Evolutionary conservation across 2,888 invertebrate genomes (phyloP).

Genomic region (Xestobium rufovillosum): DNA sequence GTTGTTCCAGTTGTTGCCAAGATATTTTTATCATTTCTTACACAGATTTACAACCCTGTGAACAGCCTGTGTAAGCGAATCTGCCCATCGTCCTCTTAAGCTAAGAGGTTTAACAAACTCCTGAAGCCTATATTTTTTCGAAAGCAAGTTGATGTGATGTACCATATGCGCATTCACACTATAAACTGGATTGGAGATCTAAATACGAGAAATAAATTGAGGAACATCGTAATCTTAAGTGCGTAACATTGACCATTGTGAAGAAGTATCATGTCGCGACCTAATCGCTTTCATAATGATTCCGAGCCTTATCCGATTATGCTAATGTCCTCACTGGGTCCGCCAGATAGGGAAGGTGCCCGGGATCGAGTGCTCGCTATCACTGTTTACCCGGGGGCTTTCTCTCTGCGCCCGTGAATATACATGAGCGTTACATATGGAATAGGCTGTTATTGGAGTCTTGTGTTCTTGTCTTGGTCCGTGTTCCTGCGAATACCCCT

Average conservation of each 20-base stretch:
- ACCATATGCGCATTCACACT: too few species aligned
- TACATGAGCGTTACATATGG: constrained; percentile 45
- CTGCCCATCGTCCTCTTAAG: too few species aligned
- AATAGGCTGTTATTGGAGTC: constrained; percentile 41
- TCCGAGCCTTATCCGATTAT: constrained; percentile 42
- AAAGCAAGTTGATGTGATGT: too few species aligned
- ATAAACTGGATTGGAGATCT: too few species aligned
- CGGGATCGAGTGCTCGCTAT: constrained; percentile 30
- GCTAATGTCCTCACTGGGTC: constrained; percentile 40
- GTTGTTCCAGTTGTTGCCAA: too few species aligned
- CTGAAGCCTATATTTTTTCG: too few species aligned
- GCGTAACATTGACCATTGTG: constrained; percentile 31
- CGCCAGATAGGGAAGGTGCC: constrained; percentile 36
- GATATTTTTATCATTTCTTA: too few species aligned
- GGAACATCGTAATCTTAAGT: neutral
- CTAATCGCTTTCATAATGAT: constrained; percentile 40
- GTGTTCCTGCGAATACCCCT: constrained; percentile 3
- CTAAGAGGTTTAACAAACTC: too few species aligned
- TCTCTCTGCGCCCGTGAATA: constrained; percentile 42
- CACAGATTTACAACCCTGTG: too few species aligned
- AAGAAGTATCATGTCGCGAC: constrained; percentile 28
- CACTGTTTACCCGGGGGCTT: constrained; percentile 42
- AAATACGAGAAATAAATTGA: too few species aligned
- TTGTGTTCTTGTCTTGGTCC: constrained; percentile 9
- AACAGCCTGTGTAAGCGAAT: too few species aligned